Evolutionary conservation across 2,888 invertebrate genomes (phyloP), one percentile per base, ranked within the genome.

Genomic region (Hydriomena furcata): DNA sequence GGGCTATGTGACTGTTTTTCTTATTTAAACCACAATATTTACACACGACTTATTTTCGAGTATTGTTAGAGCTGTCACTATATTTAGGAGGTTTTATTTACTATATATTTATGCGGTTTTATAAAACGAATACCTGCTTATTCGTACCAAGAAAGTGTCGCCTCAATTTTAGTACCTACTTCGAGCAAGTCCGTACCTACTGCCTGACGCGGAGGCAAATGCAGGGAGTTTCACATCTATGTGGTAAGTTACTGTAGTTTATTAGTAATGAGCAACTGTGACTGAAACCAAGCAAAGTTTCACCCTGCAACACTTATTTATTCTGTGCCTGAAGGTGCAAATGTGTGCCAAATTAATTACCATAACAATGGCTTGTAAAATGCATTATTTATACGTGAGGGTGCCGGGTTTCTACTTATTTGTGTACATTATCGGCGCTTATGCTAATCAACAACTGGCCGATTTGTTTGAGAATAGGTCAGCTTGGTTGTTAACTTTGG

Each of bases 291-390:
- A 50, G 46, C 48, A 44, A 52, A 71, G 74, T 84, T 84, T 84
- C 80, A 74, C 79, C 77, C 77, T 65, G 65, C 60, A 64, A 34
- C 36, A 30, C 28, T 42, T 42, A 37, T 37, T 46, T 37, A 52
- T 42, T 49, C 42, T 37, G 36, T 42, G 40, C n/a, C 21, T 20
- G 49, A 45, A 61, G 42, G 66, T 63, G 20, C 27, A 28, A 32
- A 77, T 78, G 73, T 78, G 67, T 76, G 79, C 66, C 79, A 82
- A 76, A 82, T 81, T 80, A 81, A 85, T 87, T 85, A 86, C 66
- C 84, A 84, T 84, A 68, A 86, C 84, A 84, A 84, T 81, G 67
- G 60, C 54, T 49, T 53, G 73, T 84, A 70, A 80, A 79, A 83
- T 84, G 66, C 71, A 81, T 85, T 81, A 84, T 85, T 86, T 81